These are phyloP conservation scores for Numida meleagris DNA, from an alignment of 2,113 vertebrate genomes.

Conservation along the genomic window DNA sequence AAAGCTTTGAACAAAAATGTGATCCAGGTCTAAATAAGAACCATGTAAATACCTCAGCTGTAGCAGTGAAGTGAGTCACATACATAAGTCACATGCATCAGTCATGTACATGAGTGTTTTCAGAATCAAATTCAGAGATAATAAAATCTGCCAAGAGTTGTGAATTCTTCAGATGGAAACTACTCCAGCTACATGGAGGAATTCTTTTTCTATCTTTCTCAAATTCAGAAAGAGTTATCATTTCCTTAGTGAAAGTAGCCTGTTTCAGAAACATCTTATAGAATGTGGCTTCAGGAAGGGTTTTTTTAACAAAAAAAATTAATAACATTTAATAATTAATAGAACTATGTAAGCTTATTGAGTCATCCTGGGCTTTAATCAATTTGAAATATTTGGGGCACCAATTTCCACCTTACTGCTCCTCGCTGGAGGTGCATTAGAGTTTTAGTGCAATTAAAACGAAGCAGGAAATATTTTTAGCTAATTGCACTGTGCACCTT, in stretches of 20 bases:
- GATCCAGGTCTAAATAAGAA: slow-evolving; percentile 37
- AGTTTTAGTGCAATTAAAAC: slow-evolving; percentile 67
- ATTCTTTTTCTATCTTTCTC: not conserved
- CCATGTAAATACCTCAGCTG: slow-evolving; percentile 34
- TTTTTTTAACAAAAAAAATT: slow-evolving; percentile 37
- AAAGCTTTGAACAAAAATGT: slow-evolving; percentile 20
- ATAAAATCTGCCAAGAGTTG: not conserved
- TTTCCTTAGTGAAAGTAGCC: not conserved
- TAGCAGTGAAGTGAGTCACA: slow-evolving; percentile 44
- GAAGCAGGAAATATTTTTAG: slow-evolving; percentile 68
- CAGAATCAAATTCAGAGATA: slow-evolving; percentile 17
- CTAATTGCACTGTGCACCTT: slow-evolving; percentile 70
- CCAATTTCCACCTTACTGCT: slow-evolving; percentile 54
- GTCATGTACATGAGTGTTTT: slow-evolving; percentile 28
- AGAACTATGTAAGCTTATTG: slow-evolving; percentile 40
- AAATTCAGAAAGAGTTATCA: not conserved
- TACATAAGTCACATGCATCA: not conserved
- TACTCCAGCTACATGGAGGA: not conserved
- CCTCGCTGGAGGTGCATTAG: slow-evolving; percentile 50
- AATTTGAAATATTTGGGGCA: slow-evolving; percentile 63
- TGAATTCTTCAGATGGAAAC: slow-evolving; percentile 20
- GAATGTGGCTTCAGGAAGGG: not conserved
- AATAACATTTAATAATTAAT: slow-evolving; percentile 61
- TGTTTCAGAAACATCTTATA: not conserved
- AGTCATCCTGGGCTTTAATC: slow-evolving; percentile 46